Evolutionary conservation across 2,888 invertebrate genomes (phyloP), one percentile per base, ranked within the genome.

Genomic region (Salticus scenicus): DNA sequence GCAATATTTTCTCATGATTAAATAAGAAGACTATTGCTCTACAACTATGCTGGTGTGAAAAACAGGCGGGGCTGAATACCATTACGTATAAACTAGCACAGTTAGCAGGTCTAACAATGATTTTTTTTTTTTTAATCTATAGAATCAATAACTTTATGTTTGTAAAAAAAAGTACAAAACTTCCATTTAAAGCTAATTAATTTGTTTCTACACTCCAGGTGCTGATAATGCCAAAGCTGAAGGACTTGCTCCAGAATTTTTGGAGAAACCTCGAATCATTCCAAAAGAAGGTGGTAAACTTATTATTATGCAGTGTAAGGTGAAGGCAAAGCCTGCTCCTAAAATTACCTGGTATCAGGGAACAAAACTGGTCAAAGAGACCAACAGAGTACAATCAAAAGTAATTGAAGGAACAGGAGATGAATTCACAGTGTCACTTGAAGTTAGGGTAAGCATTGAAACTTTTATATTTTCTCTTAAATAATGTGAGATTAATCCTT

Each of bases 191-290:
- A n/a, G n/a, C n/a, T n/a, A n/a, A n/a, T n/a, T 37, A 7, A 37
- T 37, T 37, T 37, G 4, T 37, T 37, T 37, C 37, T 37, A 7
- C 37, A 4, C 37, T 37, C 37, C 5, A 57, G 57, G 57, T 57
- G 24, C 37, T 41, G 77, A 72, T 51, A 71, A 42, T 47, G 47
- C 76, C 14, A 85, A 86, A 41, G 70, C 81, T n/a, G 87, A 88
- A 67, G 97, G 97, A 70, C 96, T 97, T 90, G 97, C 97, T 37
- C 99, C 99, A 80, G 96, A 96, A 31, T 99, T 99, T 92, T 94
- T 98, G 91, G 98, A 98, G 93, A 99, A 99, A 93, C 99, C 99
- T 89, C 95, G 96, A 92, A 99, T 99, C 92, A 97, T 98, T 93
- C 99, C 99, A 91, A 98, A 98, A 93, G 97, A 97, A 92, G 96